These are phyloP conservation scores for Cyprinodon tularosa DNA, from an alignment of 2,113 vertebrate species.

Conservation along the genomic window DNA sequence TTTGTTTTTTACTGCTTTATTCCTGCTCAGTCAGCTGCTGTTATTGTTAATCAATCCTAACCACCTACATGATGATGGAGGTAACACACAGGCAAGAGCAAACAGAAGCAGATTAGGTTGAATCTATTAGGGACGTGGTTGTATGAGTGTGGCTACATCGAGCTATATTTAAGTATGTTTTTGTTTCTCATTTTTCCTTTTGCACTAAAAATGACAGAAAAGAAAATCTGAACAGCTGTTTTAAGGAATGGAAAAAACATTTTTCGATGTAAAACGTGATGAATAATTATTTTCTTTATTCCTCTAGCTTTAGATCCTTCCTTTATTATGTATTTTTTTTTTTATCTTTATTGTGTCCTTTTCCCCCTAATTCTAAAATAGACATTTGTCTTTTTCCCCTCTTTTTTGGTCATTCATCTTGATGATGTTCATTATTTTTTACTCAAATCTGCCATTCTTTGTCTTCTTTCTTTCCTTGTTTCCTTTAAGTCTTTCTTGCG, in stretches of 20 bases:
- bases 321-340: too few species aligned
- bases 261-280: too few species aligned
- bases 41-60: constrained; percentile 72
- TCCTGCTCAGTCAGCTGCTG: constrained; percentile 68
- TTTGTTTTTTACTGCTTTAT: constrained; percentile 65
- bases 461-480: too few species aligned
- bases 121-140: constrained; percentile 29
- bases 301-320: too few species aligned
- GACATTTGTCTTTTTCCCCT: too few species aligned
- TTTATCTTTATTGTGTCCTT: too few species aligned
- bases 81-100: constrained; percentile 64
- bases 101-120: constrained; percentile 62
- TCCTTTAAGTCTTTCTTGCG: too few species aligned
- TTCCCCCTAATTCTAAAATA: too few species aligned
- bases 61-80: constrained; percentile 48
- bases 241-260: background rate
- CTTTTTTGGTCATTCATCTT: too few species aligned
- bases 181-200: background rate
- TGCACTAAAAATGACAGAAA: background rate
- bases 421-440: too few species aligned
- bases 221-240: constrained; percentile 13
- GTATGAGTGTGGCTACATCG: constrained; percentile 13
- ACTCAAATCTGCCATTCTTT: too few species aligned
- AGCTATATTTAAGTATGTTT: constrained; percentile 9
- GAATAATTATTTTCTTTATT: background rate